Evolutionary conservation across 2,797 vertebrate genomes (phyloP), one percentile per base, ranked within the genome.

Genomic region (Protosalanx chinensis): DNA sequence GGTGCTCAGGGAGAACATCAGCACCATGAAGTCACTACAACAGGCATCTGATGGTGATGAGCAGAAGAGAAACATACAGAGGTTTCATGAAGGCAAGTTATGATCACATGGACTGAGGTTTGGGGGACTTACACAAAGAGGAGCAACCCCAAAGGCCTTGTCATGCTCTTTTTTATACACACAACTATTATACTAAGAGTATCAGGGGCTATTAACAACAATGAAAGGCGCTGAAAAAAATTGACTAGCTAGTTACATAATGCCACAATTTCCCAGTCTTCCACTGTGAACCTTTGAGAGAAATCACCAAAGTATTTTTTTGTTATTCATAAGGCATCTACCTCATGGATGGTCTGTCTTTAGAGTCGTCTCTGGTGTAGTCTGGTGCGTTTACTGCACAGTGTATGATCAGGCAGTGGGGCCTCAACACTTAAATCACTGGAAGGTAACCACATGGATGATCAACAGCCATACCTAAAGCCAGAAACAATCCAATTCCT

Each of bases 21-120:
- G 91, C 92, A 92, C 89, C 92, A 90, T 88, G 82, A 91, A 91
- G 82, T 91, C 86, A 89, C 89, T 89, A 91, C 86, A 92, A 89
- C 88, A 93, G 89, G 91, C 90, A 93, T 93, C 87, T 90, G 87
- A 90, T 89, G 91, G 91, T 93, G 87, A 92, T 88, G 89, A 85
- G 65, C 88, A 81, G 83, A 85, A 90, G 82, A 86, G 85, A 85
- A 85, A 88, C 87, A 85, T 30, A 89, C 85, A 76, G 87, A 88
- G 87, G 86, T 89, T 89, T 90, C 80, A 77, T 87, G 86, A 91
- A 90, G 88, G 90, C 89, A 81, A 91, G 90, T 82, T 75, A 71
- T 81, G 70, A 75, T 88, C 81, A 90, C 86, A 85, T 85, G 74
- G 82, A 87, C 85, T 41, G 82, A 83, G 84, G 86, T 81, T 81